Conservation (phyloP, 64 coral and sea anemone species). For the Hydrozoanthus tunicans region DNA sequence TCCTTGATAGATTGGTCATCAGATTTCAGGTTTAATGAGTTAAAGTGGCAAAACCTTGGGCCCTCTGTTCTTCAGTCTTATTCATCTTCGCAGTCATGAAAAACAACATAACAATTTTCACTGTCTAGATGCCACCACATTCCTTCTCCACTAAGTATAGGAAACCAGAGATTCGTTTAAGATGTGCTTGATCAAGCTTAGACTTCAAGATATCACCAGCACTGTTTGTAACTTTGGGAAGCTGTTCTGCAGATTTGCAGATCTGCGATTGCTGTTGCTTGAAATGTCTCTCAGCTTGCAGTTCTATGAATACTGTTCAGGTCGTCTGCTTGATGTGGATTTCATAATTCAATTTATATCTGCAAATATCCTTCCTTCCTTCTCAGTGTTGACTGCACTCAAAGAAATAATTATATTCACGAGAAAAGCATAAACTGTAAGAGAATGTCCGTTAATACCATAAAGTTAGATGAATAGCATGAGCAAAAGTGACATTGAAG, state of each 20-base stretch:
- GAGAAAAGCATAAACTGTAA: slow-evolving; percentile 7
- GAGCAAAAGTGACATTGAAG: neutral
- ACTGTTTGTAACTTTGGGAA: too few relatives aligned
- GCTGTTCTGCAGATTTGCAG: neutral
- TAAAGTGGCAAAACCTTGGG: neutral
- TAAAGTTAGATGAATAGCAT: neutral
- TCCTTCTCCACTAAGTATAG: too few relatives aligned
- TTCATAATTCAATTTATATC: slow-evolving; percentile 3
- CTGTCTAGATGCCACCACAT: too few relatives aligned
- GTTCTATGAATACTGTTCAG: slow-evolving; percentile 15
- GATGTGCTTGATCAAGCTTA: too few relatives aligned
- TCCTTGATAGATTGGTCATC: neutral
- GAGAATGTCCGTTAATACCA: neutral
- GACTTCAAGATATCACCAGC: too few relatives aligned
- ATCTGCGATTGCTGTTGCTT: slow-evolving; percentile 10
- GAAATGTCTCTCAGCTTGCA: slow-evolving; percentile 15
- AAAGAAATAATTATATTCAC: slow-evolving; percentile 25
- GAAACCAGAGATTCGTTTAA: too few relatives aligned
- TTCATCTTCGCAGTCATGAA: slow-evolving; percentile 14
- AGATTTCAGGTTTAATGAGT: slow-evolving; percentile 3
- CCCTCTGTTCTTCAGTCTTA: slow-evolving; percentile 34
- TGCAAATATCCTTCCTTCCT: neutral
- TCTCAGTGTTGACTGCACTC: slow-evolving; percentile 10
- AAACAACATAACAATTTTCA: neutral
- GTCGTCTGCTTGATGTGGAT: neutral